Percentiles rank a stretch among this genome's conserved stretches.
Evolutionary conservation across 2,113 vertebrate species (phyloP).

Genomic region (Sebastes schlegelii): DNA sequence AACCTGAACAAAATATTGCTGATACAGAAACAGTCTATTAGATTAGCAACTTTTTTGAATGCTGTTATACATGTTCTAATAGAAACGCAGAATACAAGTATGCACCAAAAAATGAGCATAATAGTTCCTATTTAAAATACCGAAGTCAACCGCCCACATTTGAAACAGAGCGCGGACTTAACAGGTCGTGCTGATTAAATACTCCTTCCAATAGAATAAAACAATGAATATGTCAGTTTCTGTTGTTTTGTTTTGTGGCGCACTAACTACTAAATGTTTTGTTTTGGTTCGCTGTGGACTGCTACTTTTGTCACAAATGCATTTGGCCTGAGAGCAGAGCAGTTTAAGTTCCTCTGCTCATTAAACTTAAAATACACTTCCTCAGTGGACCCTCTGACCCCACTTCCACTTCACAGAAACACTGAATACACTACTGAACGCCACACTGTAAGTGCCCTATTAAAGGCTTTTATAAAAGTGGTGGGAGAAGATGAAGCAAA

Average conservation of each 20-base stretch:
- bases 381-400: neutral
- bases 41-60: too few relatives aligned
- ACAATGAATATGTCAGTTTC: neutral
- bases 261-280: neutral
- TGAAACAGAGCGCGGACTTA: too few relatives aligned
- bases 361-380: slow-evolving; percentile 8
- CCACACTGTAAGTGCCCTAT: neutral
- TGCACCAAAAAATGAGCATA: too few relatives aligned
- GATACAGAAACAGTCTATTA: too few relatives aligned
- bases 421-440: neutral
- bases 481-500: neutral
- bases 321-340: neutral
- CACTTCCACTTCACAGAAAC: neutral
- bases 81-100: too few relatives aligned
- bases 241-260: neutral
- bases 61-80: too few relatives aligned
- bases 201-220: neutral
- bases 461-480: neutral
- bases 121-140: too few relatives aligned
- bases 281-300: neutral
- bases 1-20: too few relatives aligned
- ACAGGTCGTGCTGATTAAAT: neutral
- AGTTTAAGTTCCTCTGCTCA: neutral
- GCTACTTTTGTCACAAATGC: neutral
- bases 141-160: too few relatives aligned